Base-by-base conservation (phyloP, 2,888 invertebrate genomes). In the Ochropleura plecta region DNA sequence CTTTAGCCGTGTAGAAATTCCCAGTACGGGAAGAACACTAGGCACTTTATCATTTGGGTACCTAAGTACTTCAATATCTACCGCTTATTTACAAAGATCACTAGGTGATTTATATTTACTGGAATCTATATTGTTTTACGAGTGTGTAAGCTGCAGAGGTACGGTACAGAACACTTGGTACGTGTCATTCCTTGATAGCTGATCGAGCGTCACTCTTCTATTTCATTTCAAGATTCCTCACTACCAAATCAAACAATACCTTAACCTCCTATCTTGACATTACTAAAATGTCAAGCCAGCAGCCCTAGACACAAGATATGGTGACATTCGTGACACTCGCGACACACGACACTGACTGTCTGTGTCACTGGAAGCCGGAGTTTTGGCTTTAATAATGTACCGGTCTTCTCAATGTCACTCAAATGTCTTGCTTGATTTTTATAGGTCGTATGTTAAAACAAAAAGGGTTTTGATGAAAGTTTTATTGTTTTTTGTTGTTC, bases 331-430 rank as follows among this genome's bases (percentile, higher is more conserved):
- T 53, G 73, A 75, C 59, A 84, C 60, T 30, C 20, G n/a, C 46
- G 70, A 66, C 71, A 76, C 70, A 42, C 40, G 69, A 76, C 62
- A 30, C 53, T 63, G 69, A 40, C 59, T 70, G 63, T 70, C 70
- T 60, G 55, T 57, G 71, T 57, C 53, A 67, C n/a, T 81, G 14
- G 46, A n/a, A 53, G 40, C 63, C 20, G 12, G 60, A 73, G 49
- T 82, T 81, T 81, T 48, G 40, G 48, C 53, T 85, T 73, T 82
- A 82, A 71, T 85, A 82, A 55, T 65, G 65, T 84, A 68, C 40
- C 7, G 16, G 9, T n/a, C 48, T 63, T 12, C 16, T 60, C 42
- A 66, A 53, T 75, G 64, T 81, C 77, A 59, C 14, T 76, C 57
- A 71, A 59, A 65, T 81, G 76, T 66, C 70, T 49, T n/a, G 16